phyloP scores from a whole-genome alignment of 2,113 vertebrate genomes.

The Toxotes chatareus region DNA sequence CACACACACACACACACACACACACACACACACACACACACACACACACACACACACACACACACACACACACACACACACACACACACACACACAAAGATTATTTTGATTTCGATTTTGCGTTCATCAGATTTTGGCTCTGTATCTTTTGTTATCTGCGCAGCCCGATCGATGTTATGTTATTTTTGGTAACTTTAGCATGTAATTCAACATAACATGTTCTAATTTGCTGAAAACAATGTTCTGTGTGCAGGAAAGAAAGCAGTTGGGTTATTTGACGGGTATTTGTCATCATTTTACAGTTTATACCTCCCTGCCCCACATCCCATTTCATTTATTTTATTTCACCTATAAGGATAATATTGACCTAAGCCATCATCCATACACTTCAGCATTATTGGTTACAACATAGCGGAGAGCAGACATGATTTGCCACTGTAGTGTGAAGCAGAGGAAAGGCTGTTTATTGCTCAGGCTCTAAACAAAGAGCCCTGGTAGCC shows the following conservation, averaged over 20 bases:
- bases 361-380: slow-evolving; percentile 59
- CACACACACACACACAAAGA: not conserved
- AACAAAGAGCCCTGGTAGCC: slow-evolving; percentile 97
- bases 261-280: slow-evolving; percentile 7
- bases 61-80: slow-evolving; percentile 11
- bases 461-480: slow-evolving; percentile 98
- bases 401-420: slow-evolving; percentile 40
- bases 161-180: not conserved
- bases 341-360: slow-evolving; percentile 39
- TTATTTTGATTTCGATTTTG: slow-evolving; percentile 12
- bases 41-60: slow-evolving; percentile 4
- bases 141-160: not conserved
- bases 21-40: not conserved
- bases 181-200: not conserved
- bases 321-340: slow-evolving; percentile 51
- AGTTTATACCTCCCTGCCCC: slow-evolving; percentile 26
- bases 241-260: slow-evolving; percentile 7
- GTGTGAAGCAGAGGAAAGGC: slow-evolving; percentile 81
- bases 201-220: not conserved
- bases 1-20: slow-evolving; percentile 8
- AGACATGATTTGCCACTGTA: slow-evolving; percentile 63
- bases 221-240: not conserved
- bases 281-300: slow-evolving; percentile 34
- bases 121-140: slow-evolving; percentile 3
- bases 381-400: slow-evolving; percentile 53